phyloP scores from a whole-genome alignment of 2,113 vertebrate species.

The Cavia aperea region DNA sequence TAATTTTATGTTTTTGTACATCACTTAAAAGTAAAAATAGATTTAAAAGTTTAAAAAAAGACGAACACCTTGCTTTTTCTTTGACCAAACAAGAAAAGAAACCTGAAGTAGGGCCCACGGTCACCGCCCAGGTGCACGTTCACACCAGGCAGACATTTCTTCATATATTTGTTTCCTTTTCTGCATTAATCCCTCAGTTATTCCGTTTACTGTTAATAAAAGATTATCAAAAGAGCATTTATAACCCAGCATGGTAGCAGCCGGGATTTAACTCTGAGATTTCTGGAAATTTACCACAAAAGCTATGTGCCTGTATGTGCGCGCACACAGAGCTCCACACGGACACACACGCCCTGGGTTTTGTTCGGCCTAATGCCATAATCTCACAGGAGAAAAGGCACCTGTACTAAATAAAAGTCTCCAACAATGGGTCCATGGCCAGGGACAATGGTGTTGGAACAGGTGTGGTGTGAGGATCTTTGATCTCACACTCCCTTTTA shows the following conservation, averaged over 20 bases:
- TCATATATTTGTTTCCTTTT: constrained; percentile 24
- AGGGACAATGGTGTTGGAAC: constrained; percentile 78
- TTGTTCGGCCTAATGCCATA: constrained; percentile 71
- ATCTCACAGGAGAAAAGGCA: constrained; percentile 70
- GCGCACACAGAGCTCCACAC: constrained; percentile 42
- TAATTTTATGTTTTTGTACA: no score
- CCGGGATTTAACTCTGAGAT: background rate
- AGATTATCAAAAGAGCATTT: constrained; percentile 49
- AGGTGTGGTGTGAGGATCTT: constrained; percentile 79
- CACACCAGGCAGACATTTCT: constrained; percentile 7
- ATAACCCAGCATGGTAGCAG: constrained; percentile 32
- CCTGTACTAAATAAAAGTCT: constrained; percentile 75
- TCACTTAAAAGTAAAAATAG: background rate
- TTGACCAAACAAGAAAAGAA: background rate
- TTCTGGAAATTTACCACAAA: constrained; percentile 55
- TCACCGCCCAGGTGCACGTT: background rate
- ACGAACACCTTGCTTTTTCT: background rate
- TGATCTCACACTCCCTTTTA: constrained; percentile 80
- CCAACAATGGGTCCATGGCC: constrained; percentile 77
- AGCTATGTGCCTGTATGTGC: constrained; percentile 41
- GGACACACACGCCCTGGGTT: constrained; percentile 59
- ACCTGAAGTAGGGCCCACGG: background rate
- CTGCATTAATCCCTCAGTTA: constrained; percentile 50
- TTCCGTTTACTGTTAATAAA: constrained; percentile 45
- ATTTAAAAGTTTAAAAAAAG: background rate